These are phyloP conservation scores for Achroia grisella DNA, from an alignment of 1,140 invertebrate genomes.

Conservation along the genomic window DNA sequence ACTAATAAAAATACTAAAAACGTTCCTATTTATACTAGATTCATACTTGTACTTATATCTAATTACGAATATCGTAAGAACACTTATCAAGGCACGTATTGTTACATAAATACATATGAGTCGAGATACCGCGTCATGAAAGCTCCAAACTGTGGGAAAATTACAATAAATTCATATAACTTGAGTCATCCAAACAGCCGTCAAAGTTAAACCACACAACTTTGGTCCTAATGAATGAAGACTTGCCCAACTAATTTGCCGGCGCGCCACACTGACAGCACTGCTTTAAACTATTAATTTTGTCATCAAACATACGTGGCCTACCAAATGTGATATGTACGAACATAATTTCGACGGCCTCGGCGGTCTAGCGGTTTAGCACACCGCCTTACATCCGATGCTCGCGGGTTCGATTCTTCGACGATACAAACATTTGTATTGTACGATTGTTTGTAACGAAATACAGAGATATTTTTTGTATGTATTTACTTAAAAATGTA, in stretches of 20 bases:
- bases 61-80: no score
- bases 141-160: not conserved
- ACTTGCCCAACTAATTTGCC: constrained; percentile 27
- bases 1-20: no score
- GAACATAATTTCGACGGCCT: no score
- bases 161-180: not conserved
- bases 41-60: no score
- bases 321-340: constrained; percentile 5
- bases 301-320: constrained; percentile 8
- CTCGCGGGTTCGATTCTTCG: no score
- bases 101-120: not conserved
- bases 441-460: no score
- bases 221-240: constrained; percentile 19
- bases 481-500: no score
- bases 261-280: constrained; percentile 14
- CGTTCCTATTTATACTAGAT: no score
- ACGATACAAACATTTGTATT: no score
- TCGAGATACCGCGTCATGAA: not conserved
- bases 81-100: not conserved
- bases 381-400: no score
- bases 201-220: not conserved
- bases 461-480: no score
- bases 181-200: not conserved
- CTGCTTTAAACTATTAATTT: constrained; percentile 17
- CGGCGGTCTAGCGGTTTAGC: no score